Percentiles rank a stretch among this genome's conserved stretches.
phyloP scores from a whole-genome alignment of 2,113 vertebrate genomes.

The Carollia perspicillata region DNA sequence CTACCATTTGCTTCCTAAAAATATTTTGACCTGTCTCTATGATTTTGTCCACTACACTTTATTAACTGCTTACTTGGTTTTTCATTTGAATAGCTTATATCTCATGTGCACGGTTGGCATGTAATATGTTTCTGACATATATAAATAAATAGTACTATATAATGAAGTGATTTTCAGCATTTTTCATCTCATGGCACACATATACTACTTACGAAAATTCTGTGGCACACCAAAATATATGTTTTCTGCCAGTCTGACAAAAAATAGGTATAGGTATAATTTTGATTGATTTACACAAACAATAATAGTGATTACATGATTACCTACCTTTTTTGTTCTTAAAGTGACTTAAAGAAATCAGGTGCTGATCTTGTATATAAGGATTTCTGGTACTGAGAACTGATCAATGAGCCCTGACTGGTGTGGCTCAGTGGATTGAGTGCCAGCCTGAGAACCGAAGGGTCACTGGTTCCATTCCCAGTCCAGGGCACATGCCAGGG shows the following conservation, averaged over 20 bases:
- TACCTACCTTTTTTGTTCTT: background rate
- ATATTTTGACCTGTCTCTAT: background rate
- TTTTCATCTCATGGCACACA: background rate
- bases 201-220: background rate
- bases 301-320: background rate
- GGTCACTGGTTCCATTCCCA: too few species aligned
- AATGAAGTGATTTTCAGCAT: background rate
- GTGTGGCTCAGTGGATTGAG: too few species aligned
- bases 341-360: background rate
- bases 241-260: background rate
- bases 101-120: background rate
- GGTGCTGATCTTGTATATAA: background rate
- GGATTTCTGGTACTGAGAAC: background rate
- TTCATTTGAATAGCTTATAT: slow-evolving; percentile 20
- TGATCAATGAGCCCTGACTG: background rate
- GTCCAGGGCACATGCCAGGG: too few species aligned
- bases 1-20: background rate
- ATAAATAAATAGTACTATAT: background rate
- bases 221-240: background rate
- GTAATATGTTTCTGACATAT: background rate
- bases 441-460: too few species aligned
- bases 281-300: background rate
- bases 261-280: background rate
- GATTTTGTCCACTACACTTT: background rate
- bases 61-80: background rate